Percentiles rank a stretch among this genome's conserved stretches.
These are phyloP conservation scores for Zaprionus nigranus DNA, from an alignment of 1,140 invertebrate genomes.

Conservation along the genomic window DNA sequence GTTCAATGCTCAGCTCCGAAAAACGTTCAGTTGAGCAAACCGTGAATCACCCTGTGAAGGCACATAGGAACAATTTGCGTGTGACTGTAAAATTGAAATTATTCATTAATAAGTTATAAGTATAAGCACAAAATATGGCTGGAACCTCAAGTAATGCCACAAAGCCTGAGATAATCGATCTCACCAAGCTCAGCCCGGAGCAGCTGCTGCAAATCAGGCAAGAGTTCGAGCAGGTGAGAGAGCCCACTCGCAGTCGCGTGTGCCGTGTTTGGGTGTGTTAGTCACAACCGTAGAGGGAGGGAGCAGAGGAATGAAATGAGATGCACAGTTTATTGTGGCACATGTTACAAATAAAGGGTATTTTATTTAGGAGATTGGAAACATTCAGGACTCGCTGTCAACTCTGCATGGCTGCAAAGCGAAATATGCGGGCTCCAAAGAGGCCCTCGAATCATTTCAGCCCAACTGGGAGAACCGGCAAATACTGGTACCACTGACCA, in stretches of 20 bases:
- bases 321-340: conserved; percentile 37
- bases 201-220: conserved; percentile 93
- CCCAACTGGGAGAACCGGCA: conserved; percentile 90
- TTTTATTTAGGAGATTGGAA: conserved; percentile 89
- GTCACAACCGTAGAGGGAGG: conserved; percentile 19
- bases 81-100: conserved; percentile 58
- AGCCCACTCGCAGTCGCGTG: conserved; percentile 43
- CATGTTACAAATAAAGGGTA: conserved; percentile 47
- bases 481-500: conserved; percentile 95
- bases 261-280: conserved; percentile 16
- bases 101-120: conserved; percentile 56
- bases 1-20: background rate
- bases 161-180: conserved; percentile 90
- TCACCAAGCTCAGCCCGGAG: conserved; percentile 90
- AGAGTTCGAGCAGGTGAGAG: conserved; percentile 92
- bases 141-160: conserved; percentile 55
- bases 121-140: conserved; percentile 67
- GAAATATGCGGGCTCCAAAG: conserved; percentile 95
- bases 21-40: conserved; percentile 9
- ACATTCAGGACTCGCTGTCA: conserved; percentile 94
- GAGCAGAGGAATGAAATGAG: conserved; percentile 19
- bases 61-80: conserved; percentile 34
- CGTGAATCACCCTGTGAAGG: background rate
- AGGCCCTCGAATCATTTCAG: conserved; percentile 92
- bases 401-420: conserved; percentile 95